These are phyloP conservation scores for Cryptocephalus primarius DNA, from an alignment of 2,888 invertebrate species.

Conservation along the genomic window DNA sequence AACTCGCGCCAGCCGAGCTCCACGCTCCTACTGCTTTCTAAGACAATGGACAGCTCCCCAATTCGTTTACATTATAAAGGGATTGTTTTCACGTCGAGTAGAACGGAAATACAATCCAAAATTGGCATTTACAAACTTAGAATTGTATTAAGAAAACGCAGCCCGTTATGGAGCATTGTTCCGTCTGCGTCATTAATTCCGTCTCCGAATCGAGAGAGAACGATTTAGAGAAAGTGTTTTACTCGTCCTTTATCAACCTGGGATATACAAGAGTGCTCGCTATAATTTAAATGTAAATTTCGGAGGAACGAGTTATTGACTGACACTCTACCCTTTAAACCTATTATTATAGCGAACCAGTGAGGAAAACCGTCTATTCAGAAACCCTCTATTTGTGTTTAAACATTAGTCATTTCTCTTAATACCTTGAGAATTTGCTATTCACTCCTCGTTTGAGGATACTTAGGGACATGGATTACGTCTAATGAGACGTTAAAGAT, in stretches of 20 bases:
- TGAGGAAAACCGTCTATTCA: neutral
- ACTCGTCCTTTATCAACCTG: neutral
- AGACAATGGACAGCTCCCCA: too few species aligned
- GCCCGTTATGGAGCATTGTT: neutral
- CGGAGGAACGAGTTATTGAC: neutral
- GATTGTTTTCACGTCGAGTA: too few species aligned
- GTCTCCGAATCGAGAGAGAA: neutral
- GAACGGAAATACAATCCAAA: neutral
- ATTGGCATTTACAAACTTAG: neutral
- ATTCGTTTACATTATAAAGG: too few species aligned
- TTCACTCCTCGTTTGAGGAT: too few species aligned
- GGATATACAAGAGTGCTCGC: neutral
- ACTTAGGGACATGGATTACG: too few species aligned
- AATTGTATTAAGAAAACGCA: neutral
- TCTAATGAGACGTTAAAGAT: too few species aligned
- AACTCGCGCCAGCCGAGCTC: too few species aligned
- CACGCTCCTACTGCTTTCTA: too few species aligned
- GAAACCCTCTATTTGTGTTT: too few species aligned
- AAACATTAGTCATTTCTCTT: too few species aligned
- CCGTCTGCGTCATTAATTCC: neutral
- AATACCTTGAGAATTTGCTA: too few species aligned
- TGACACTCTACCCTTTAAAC: neutral
- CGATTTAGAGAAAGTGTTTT: neutral
- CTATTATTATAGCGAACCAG: neutral
- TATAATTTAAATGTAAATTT: neutral